phyloP scores from a whole-genome alignment of 2,797 vertebrate species.

The Valencia hispanica region DNA sequence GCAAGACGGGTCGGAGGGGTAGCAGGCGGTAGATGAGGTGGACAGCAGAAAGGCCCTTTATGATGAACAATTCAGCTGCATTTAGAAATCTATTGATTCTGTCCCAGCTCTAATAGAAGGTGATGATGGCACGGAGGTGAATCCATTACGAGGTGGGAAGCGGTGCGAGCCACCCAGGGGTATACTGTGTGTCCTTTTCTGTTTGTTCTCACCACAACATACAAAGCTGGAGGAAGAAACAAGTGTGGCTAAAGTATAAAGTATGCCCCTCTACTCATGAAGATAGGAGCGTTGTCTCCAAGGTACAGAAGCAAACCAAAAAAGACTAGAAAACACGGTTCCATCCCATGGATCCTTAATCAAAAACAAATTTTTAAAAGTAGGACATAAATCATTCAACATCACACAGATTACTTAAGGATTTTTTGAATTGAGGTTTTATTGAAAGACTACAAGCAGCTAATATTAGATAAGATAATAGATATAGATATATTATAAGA shows the following conservation, averaged over 20 bases:
- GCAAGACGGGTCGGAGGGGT: constrained; percentile 44
- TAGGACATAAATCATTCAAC: constrained; percentile 27
- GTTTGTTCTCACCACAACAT: constrained; percentile 74
- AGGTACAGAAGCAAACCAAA: constrained; percentile 32
- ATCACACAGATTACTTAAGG: constrained; percentile 31
- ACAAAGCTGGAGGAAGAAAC: constrained; percentile 48
- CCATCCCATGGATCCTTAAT: constrained; percentile 23
- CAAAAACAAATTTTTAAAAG: constrained; percentile 47
- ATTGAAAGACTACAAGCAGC: background rate
- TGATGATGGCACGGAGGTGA: constrained; percentile 81
- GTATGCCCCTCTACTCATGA: constrained; percentile 46
- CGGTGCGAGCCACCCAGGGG: constrained; percentile 63
- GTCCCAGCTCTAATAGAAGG: constrained; percentile 75
- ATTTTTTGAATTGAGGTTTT: background rate
- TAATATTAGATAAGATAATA: no score
- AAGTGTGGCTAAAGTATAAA: constrained; percentile 38
- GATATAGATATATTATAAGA: no score
- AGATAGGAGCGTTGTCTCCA: constrained; percentile 32
- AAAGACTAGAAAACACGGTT: constrained; percentile 33
- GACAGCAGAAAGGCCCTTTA: constrained; percentile 58
- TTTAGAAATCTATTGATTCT: constrained; percentile 84
- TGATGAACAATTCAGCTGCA: constrained; percentile 77
- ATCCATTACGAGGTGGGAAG: constrained; percentile 78
- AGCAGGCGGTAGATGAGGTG: constrained; percentile 55
- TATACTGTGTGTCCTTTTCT: constrained; percentile 79